These are phyloP conservation scores for Garrulus glandarius DNA, from an alignment of 2,797 vertebrate species.

Conservation along the genomic window DNA sequence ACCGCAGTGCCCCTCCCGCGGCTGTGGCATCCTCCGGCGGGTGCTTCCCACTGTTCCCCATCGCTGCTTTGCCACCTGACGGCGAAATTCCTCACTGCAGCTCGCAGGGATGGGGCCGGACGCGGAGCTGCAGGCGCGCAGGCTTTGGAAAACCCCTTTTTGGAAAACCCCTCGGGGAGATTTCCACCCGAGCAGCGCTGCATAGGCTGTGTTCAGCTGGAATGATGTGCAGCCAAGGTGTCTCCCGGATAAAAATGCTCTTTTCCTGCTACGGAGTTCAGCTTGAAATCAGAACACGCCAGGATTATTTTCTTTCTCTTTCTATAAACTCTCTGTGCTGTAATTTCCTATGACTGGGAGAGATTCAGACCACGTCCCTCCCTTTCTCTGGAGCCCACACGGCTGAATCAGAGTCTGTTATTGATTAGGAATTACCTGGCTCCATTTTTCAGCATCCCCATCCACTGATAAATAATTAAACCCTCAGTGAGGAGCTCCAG, in stretches of 20 bases:
- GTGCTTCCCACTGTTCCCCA: not conserved
- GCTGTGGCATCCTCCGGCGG: not conserved
- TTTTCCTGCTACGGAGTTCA: not conserved
- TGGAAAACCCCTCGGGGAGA: not conserved
- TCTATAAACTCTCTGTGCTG: not conserved
- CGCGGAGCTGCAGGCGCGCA: rapidly evolving
- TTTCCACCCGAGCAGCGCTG: not conserved
- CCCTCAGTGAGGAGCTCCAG: not conserved
- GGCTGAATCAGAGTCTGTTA: not conserved
- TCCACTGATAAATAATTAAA: not conserved
- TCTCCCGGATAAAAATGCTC: rapidly evolving
- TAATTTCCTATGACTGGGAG: not conserved
- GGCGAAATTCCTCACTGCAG: not conserved
- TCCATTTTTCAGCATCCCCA: not conserved
- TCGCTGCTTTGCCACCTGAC: conserved; percentile 16
- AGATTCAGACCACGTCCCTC: not conserved
- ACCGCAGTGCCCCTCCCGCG: not conserved
- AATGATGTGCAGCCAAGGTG: not conserved
- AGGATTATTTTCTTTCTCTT: not conserved
- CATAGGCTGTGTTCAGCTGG: not conserved
- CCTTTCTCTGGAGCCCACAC: not conserved
- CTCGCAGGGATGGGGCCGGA: rapidly evolving
- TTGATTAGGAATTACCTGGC: not conserved
- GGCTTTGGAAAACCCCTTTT: not conserved
- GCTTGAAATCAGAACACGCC: not conserved